These are phyloP conservation scores for Aphidius gifuensis DNA, from an alignment of 1,140 invertebrate genomes.

Conservation along the genomic window DNA sequence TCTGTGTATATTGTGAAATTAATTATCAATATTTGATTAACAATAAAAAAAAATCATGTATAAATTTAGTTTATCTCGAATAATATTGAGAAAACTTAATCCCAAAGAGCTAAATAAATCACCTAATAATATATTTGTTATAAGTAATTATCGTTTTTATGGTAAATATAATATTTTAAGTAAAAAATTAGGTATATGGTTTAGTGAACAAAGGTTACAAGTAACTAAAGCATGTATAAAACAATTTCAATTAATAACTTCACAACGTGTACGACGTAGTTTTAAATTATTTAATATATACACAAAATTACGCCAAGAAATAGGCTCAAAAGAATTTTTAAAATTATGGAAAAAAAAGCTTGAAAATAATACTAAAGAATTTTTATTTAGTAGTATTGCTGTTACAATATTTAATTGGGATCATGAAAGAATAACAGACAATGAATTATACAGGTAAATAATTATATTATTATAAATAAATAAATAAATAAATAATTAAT, in stretches of 20 bases:
- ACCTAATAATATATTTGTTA: not conserved
- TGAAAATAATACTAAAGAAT: constrained; percentile 44
- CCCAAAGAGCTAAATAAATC: no score
- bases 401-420: constrained; percentile 59
- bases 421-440: constrained; percentile 53
- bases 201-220: constrained; percentile 38
- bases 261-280: constrained; percentile 60
- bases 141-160: constrained; percentile 14
- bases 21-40: no score
- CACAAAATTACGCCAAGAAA: constrained; percentile 62
- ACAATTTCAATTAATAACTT: constrained; percentile 65
- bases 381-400: constrained; percentile 51
- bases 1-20: no score
- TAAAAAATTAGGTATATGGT: constrained; percentile 34
- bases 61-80: no score
- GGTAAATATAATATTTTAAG: constrained; percentile 23
- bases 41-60: no score
- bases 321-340: constrained; percentile 57
- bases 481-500: no score
- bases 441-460: constrained; percentile 53
- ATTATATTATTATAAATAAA: constrained; percentile 1
- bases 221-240: constrained; percentile 54
- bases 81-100: no score
- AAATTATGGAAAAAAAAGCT: constrained; percentile 52
- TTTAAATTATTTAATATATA: constrained; percentile 64